These are phyloP conservation scores for Kryphioiulus occultus DNA, from an alignment of 2,888 invertebrate species.

Conservation along the genomic window DNA sequence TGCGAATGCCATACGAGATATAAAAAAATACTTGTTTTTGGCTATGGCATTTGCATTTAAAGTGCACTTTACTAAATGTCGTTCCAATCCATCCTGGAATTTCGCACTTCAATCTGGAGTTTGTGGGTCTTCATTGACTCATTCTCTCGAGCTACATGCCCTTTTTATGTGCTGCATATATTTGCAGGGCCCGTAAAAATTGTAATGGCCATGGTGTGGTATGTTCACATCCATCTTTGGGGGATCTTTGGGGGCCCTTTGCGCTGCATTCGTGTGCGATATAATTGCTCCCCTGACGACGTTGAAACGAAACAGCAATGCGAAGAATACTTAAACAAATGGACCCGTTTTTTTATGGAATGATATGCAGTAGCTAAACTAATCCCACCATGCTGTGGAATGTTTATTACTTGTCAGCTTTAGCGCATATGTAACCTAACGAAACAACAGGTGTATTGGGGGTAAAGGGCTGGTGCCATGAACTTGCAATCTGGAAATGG, in stretches of 20 bases:
- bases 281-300: neutral
- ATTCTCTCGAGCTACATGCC: neutral
- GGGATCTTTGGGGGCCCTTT: too few species aligned
- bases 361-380: neutral
- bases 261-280: neutral
- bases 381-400: neutral
- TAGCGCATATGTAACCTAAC: neutral
- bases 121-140: neutral
- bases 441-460: neutral
- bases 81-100: neutral
- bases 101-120: neutral
- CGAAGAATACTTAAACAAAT: constrained; percentile 9
- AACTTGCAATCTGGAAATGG: too few species aligned
- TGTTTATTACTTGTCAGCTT: constrained; percentile 12
- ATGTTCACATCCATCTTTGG: neutral
- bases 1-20: neutral
- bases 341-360: neutral
- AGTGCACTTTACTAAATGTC: neutral
- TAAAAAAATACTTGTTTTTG: neutral
- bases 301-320: neutral
- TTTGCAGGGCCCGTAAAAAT: neutral
- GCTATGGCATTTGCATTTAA: neutral
- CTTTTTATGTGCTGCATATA: neutral
- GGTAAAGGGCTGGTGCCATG: too few species aligned
- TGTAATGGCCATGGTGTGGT: neutral